These are phyloP conservation scores for Slavum lentiscoides DNA, from an alignment of 2,888 invertebrate species.

Conservation along the genomic window DNA sequence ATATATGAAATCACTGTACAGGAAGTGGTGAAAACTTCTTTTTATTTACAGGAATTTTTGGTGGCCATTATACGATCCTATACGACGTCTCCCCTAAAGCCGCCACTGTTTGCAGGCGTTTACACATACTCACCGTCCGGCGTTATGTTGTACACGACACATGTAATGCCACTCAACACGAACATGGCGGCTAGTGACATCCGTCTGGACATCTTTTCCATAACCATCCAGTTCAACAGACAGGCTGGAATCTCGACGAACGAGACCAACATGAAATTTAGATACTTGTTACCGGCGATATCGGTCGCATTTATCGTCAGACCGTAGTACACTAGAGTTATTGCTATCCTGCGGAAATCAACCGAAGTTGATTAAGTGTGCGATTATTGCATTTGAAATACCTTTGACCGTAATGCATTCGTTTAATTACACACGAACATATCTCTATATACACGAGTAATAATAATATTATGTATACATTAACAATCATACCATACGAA, in stretches of 20 bases:
- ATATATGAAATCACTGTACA: no score
- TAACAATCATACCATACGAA: conserved; percentile 23
- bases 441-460: no score
- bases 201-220: conserved; percentile 53
- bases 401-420: no score
- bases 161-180: conserved; percentile 58
- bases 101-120: no score
- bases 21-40: no score
- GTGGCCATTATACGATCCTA: no score
- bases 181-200: conserved; percentile 11
- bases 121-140: background rate
- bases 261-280: conserved; percentile 68
- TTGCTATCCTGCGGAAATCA: conserved; percentile 65
- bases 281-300: conserved; percentile 73
- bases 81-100: no score
- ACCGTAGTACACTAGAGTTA: conserved; percentile 76
- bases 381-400: no score
- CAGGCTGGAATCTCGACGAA: conserved; percentile 57
- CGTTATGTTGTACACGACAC: conserved; percentile 65
- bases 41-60: no score
- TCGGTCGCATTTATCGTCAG: conserved; percentile 75
- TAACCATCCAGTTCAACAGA: conserved; percentile 55
- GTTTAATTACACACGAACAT: no score
- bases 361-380: background rate
- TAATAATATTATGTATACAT: no score